Percentiles rank a stretch among this genome's conserved stretches.
phyloP scores from a whole-genome alignment of 2,888 invertebrate species.

The Pachydiplax longipennis region DNA sequence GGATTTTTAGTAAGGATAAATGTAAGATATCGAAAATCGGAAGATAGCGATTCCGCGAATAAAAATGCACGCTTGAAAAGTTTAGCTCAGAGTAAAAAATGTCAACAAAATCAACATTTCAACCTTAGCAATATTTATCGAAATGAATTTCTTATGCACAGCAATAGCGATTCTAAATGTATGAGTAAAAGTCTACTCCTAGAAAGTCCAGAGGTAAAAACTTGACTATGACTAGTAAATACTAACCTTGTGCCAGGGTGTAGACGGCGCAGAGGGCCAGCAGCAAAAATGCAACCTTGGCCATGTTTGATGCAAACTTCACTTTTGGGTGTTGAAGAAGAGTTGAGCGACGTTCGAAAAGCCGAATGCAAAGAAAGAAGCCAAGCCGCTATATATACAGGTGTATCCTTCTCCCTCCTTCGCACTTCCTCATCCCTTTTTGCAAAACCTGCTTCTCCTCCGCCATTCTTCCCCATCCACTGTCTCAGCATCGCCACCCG shows the following conservation, averaged over 20 bases:
- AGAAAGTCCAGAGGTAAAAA: not conserved
- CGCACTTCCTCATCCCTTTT: not conserved
- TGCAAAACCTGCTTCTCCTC: not conserved
- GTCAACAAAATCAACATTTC: not conserved
- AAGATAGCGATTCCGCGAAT: not conserved
- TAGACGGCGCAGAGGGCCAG: not conserved
- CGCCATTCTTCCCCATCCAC: not conserved
- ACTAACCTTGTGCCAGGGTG: conserved; percentile 15
- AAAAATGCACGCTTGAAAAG: not conserved
- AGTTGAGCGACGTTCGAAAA: conserved; percentile 11
- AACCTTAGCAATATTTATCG: not conserved
- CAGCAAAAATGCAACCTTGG: not conserved
- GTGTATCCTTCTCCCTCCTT: not conserved
- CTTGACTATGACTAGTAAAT: not conserved
- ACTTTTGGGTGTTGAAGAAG: not conserved
- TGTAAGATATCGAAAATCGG: not conserved
- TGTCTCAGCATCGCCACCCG: not conserved
- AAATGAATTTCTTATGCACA: not conserved
- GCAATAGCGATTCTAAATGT: too few species aligned
- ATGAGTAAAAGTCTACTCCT: not conserved
- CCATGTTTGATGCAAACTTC: conserved; percentile 2
- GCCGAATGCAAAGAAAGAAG: not conserved
- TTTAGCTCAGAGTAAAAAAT: not conserved
- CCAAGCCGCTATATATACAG: not conserved
- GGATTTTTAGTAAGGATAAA: not conserved